These are phyloP conservation scores for Apodemia duryi DNA, from an alignment of 2,888 invertebrate genomes.

Conservation along the genomic window DNA sequence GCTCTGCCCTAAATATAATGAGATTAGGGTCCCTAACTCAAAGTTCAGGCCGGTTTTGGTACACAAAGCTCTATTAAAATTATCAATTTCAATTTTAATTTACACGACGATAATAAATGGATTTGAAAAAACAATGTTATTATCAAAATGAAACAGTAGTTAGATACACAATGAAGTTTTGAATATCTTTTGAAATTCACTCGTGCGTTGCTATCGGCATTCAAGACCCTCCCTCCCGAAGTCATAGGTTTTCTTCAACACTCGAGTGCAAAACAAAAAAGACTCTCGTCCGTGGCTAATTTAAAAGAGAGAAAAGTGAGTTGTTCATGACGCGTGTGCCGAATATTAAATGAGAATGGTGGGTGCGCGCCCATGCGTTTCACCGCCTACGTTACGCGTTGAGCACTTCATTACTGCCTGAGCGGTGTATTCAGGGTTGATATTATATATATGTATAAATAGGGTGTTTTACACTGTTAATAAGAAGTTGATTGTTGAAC, in stretches of 20 bases:
- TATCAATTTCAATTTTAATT: neutral
- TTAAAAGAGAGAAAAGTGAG: constrained; percentile 77
- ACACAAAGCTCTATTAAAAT: no score
- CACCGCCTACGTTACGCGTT: constrained; percentile 50
- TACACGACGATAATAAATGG: neutral
- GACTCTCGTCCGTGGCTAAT: constrained; percentile 74
- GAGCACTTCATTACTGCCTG: constrained; percentile 64
- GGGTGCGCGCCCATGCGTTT: constrained; percentile 72
- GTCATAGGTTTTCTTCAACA: constrained; percentile 44
- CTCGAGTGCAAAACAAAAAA: constrained; percentile 64
- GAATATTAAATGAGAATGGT: constrained; percentile 67
- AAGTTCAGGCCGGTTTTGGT: no score
- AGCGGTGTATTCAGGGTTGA: constrained; percentile 14
- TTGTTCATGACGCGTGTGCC: constrained; percentile 50
- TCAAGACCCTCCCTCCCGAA: constrained; percentile 46
- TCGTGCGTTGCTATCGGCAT: constrained; percentile 41
- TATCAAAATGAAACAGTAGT: neutral
- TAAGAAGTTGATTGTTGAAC: no score
- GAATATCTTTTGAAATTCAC: constrained; percentile 29
- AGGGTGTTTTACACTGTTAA: neutral
- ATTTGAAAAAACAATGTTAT: neutral
- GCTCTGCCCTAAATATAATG: no score
- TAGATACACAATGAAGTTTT: constrained; percentile 10
- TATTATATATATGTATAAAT: neutral
- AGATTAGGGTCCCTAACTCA: no score